These are phyloP conservation scores for Paracanthobrama guichenoti DNA, from an alignment of 2,113 vertebrate species.

Conservation along the genomic window DNA sequence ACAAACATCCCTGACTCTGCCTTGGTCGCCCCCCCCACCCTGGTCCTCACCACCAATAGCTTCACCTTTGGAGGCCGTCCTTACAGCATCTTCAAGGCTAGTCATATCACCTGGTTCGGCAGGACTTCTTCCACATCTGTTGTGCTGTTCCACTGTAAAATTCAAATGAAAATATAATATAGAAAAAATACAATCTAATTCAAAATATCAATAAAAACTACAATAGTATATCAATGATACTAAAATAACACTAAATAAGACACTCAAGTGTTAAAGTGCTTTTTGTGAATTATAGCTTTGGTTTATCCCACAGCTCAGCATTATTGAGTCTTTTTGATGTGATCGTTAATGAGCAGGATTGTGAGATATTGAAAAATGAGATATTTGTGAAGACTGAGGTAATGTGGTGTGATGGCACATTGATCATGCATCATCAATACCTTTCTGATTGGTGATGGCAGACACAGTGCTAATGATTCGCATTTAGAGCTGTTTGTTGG, in stretches of 20 bases:
- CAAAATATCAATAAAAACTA: too few species aligned
- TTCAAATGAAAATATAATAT: too few species aligned
- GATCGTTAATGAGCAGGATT: constrained; percentile 39
- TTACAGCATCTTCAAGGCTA: too few species aligned
- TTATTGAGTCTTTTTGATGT: constrained; percentile 36
- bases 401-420: constrained; percentile 44
- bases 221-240: too few species aligned
- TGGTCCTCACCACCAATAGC: too few species aligned
- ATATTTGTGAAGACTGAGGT: constrained; percentile 27
- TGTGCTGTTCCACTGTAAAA: too few species aligned
- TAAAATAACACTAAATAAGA: background rate
- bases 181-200: too few species aligned
- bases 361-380: constrained; percentile 35
- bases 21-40: too few species aligned
- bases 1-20: too few species aligned
- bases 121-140: too few species aligned
- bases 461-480: constrained; percentile 32
- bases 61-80: too few species aligned
- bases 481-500: background rate
- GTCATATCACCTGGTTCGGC: too few species aligned
- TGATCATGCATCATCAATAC: constrained; percentile 39
- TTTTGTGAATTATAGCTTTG: background rate
- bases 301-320: constrained; percentile 30
- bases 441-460: constrained; percentile 5
- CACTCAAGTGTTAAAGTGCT: background rate